Percentiles rank a stretch among this genome's conserved stretches.
These are phyloP conservation scores for Diachasma alloeum DNA, from an alignment of 1,140 invertebrate species.

Conservation along the genomic window DNA sequence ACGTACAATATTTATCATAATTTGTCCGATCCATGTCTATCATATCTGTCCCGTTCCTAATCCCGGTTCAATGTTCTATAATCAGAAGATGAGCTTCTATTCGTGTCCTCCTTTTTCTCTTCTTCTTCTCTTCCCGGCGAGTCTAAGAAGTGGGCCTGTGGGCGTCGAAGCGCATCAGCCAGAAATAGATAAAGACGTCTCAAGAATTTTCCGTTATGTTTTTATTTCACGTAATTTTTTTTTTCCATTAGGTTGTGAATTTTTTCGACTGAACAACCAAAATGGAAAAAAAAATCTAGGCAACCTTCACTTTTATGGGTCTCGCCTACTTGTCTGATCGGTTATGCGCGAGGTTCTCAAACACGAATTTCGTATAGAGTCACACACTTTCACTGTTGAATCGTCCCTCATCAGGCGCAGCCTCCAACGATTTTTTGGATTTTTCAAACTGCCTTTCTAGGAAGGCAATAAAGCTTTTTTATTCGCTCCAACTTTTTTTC, in stretches of 20 bases:
- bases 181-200: background rate
- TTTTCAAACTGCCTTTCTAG: slow-evolving; percentile 35
- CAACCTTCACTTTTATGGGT: slow-evolving; percentile 51
- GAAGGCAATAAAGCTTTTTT: slow-evolving; percentile 10
- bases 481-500: background rate
- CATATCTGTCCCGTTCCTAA: background rate
- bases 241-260: background rate
- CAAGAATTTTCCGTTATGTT: background rate
- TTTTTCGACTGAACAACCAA: background rate
- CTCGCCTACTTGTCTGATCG: slow-evolving; percentile 26
- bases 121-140: background rate
- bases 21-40: slow-evolving; percentile 54
- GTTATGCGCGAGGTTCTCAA: slow-evolving; percentile 10
- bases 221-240: background rate
- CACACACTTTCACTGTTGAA: slow-evolving; percentile 5
- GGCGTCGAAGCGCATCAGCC: background rate
- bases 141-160: no score
- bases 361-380: background rate
- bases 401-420: background rate
- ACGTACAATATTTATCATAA: slow-evolving; percentile 56
- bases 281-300: slow-evolving; percentile 37
- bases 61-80: background rate
- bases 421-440: slow-evolving; percentile 3
- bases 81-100: background rate
- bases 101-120: background rate